A percentile compares a stretch with the other conserved stretches of the same genome.
phyloP scores from a whole-genome alignment of 2,113 vertebrate species.

The Promerops cafer region DNA sequence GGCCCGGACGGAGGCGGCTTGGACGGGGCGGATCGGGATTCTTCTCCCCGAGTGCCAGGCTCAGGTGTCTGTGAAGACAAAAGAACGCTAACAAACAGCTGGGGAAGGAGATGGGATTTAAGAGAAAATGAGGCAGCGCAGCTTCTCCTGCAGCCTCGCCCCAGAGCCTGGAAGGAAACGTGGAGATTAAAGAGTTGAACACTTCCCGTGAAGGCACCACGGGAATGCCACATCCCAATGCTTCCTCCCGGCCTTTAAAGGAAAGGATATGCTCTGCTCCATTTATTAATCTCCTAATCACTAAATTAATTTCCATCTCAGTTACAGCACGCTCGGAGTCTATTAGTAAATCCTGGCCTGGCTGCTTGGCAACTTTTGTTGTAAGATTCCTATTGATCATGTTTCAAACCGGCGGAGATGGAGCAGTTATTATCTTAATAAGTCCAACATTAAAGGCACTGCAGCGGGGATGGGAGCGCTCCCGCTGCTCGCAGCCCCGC shows the following conservation, averaged over 20 bases:
- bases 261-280: background rate
- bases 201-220: background rate
- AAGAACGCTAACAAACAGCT: accelerated
- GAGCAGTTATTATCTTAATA: background rate
- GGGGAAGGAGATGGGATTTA: accelerated
- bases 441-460: background rate
- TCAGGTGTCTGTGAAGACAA: background rate
- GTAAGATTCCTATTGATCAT: background rate
- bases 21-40: accelerated
- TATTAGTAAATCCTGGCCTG: constrained; percentile 23
- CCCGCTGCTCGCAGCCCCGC: background rate
- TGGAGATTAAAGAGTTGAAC: background rate
- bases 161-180: background rate
- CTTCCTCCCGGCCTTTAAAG: background rate
- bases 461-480: background rate
- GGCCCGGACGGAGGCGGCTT: accelerated
- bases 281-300: background rate
- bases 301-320: constrained; percentile 35
- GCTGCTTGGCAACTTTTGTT: constrained; percentile 50
- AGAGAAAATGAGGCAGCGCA: accelerated
- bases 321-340: background rate
- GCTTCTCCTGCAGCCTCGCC: background rate
- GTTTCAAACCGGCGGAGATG: background rate
- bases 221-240: background rate
- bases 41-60: background rate